A percentile compares a stretch with the other conserved stretches of the same genome.
Evolutionary conservation across 2,113 vertebrate species (phyloP).

Genomic region (Oryzias melastigma): DNA sequence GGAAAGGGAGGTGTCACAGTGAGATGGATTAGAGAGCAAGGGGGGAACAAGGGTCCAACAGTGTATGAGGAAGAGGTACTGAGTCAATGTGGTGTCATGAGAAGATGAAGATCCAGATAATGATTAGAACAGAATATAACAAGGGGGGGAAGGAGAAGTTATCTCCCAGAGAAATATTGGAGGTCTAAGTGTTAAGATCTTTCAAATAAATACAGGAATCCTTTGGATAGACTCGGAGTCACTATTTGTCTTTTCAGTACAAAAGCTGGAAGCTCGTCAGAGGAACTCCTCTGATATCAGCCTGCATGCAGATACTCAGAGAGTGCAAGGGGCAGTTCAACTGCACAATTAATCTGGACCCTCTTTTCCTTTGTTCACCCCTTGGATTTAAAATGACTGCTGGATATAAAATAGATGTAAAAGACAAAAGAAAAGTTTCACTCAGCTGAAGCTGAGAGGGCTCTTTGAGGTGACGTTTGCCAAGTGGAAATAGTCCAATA

Average conservation of each 20-base stretch:
- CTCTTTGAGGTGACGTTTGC: conserved; percentile 27
- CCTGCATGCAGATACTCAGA: conserved; percentile 19
- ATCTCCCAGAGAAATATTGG: background rate
- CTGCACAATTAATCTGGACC: conserved; percentile 15
- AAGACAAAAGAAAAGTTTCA: conserved; percentile 18
- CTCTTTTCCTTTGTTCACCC: conserved; percentile 54
- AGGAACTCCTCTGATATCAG: conserved; percentile 47
- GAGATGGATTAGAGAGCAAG: conserved; percentile 36
- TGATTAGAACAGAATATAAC: conserved; percentile 20
- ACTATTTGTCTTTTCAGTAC: conserved; percentile 34
- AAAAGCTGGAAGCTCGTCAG: conserved; percentile 68
- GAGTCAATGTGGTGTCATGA: conserved; percentile 18
- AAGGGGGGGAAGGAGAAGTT: background rate
- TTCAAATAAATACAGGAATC: conserved; percentile 8
- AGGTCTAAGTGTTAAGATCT: conserved; percentile 5
- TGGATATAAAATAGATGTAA: conserved; percentile 23
- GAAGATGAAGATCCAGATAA: conserved; percentile 4
- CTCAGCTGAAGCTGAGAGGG: conserved; percentile 30
- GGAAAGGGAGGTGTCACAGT: conserved; percentile 37
- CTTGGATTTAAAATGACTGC: conserved; percentile 9
- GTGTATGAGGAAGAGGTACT: conserved; percentile 38
- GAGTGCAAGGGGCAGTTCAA: conserved; percentile 10
- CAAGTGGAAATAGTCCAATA: conserved; percentile 54
- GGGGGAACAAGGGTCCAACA: conserved; percentile 20
- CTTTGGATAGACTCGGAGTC: conserved; percentile 19